Base-by-base conservation (phyloP, 2,888 invertebrate species). In the Argyresthia goedartella region DNA sequence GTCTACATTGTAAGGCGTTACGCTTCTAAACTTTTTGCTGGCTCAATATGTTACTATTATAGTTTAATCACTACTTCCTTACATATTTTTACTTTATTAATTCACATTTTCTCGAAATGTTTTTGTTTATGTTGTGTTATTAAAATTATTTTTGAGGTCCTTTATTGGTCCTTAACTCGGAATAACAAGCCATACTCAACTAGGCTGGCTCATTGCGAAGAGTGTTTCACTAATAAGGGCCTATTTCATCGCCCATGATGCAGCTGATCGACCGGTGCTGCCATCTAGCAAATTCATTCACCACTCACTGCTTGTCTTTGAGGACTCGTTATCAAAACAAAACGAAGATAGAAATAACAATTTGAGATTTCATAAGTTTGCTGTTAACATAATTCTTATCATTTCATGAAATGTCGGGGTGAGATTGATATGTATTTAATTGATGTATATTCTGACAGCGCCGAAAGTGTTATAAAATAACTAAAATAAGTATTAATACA, bases 21-120 rank as follows among this genome's bases (percentile, higher is more conserved):
- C 62, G 78, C 75, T 75, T 74, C 60, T 66, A 68, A 70, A 74
- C 67, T 65, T 67, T 48, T 67, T 66, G 68, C 71, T 71, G 73
- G 78, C 78, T 79, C 78, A 78, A 78, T 70, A 69, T 68, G 65
- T 73, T 71, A 67, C 67, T 70, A 67, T 64, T 11, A 39, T 39
- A n/a, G 9, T 39, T 11, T 39, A 39, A 11, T 39, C n/a, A 39
- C 8, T 2, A n/a, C n/a, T 11, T 36, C 9, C 7, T 39, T 39
- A 39, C 39, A 36, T 9, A 36, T 9, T 8, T 8, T 39, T 39
- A 39, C 39, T n/a, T 9, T 8, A 9, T 39, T 7, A 8, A 8
- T 36, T 8, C 7, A 9, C 39, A 39, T 39, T 39, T 39, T n/a
- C n/a, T 39, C 4, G 8, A 11, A 39, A 39, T 11, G 3, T 3